Conservation (phyloP, 1,140 invertebrate genomes). For the Cryptotermes secundus region DNA sequence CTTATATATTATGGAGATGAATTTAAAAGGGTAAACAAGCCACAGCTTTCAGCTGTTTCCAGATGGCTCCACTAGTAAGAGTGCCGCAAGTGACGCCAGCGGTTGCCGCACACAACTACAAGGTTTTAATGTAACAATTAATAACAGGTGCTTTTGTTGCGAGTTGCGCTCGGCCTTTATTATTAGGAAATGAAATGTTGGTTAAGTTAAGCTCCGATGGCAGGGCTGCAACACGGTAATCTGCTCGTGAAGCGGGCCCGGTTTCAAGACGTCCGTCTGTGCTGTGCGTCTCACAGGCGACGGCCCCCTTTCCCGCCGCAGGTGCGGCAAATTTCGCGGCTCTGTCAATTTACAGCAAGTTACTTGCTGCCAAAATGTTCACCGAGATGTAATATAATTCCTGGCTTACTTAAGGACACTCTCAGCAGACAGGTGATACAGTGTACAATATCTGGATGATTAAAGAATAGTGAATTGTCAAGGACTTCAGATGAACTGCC, state of each 20-base stretch:
- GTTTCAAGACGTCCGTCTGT: neutral
- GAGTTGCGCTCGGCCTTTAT: constrained; percentile 21
- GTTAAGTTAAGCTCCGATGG: constrained; percentile 31
- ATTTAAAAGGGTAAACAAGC: neutral
- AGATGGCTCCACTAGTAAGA: constrained; percentile 4
- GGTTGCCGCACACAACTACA: neutral
- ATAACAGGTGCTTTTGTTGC: constrained; percentile 26
- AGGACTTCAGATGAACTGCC: no score
- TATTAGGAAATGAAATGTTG: constrained; percentile 37
- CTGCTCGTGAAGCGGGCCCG: neutral
- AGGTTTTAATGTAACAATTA: constrained; percentile 28
- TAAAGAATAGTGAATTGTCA: no score
- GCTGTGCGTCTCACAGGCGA: neutral
- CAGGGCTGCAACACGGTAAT: constrained; percentile 20
- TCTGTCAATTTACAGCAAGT: no score
- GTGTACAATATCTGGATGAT: no score
- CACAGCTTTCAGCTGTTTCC: neutral
- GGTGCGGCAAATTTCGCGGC: no score
- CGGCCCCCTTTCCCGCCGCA: neutral
- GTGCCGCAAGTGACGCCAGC: neutral
- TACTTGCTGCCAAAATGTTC: no score
- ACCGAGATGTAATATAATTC: no score
- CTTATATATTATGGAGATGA: no score
- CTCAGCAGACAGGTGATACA: no score
- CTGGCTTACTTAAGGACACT: no score